Evolutionary conservation across 2,888 invertebrate species (phyloP), one percentile per base, ranked within the genome.

Genomic region (Lithophane ornitopus): DNA sequence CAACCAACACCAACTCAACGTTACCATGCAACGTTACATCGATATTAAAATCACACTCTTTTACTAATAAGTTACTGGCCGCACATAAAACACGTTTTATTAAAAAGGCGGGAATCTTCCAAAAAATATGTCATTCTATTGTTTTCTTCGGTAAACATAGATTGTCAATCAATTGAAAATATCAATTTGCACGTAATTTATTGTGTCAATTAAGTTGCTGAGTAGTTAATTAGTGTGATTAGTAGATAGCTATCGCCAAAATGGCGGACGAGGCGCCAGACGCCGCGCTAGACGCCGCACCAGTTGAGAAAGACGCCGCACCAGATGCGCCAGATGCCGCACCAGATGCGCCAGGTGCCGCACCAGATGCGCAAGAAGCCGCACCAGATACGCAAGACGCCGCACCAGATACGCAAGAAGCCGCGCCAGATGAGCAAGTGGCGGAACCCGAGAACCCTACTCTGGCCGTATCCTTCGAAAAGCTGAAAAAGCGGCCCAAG

Each of bases 401-500:
- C 1, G 41, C 22, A 12, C 16, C 11, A 12, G 19, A 22, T 9
- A 1, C 6, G 9, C 19, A 12, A 67, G n/a, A 16, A 4, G 16
- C n/a, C n/a, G 34, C 34, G 16, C 49, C n/a, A 52, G 34, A 34
- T 14, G 7, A 2, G 6, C 3, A 71, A 56, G 14, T 14, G 6
- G 3, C 9, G 4, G 34, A 56, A 44, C 9, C n/a, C 44, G 19
- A 19, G 9, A 19, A 41, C 54, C 0, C 4, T n/a, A 16, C 3
- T 8, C 6, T 3, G 3, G 9, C 26, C 0, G 26, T 26, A 2
- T 3, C 28, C 0, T 16, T 41, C 19, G 6, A 11, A 26, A 7
- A 6, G 7, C 7, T 0, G 3, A 89, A 78, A 61, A 93, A 89
- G 70, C 89, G 94, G 70, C 80, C 85, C 3, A 97, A 95, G 90